Percentiles rank a stretch among this genome's conserved stretches.
phyloP scores from a whole-genome alignment of 2,888 invertebrate species.

The Mythimna loreyi region DNA sequence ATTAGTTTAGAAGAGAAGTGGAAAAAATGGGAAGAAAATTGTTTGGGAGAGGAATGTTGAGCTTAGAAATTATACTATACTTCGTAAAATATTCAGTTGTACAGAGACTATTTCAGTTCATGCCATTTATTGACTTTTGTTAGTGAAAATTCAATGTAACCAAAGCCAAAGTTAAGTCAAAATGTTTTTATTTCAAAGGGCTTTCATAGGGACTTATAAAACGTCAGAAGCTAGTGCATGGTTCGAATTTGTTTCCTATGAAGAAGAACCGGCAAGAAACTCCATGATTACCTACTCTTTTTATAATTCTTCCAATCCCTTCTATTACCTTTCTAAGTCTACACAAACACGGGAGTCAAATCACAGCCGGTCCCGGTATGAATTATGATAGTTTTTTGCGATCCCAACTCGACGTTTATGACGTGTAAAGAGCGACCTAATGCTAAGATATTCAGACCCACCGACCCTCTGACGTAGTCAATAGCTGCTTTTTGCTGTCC shows the following conservation, averaged over 20 bases:
- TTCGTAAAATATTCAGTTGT: background rate
- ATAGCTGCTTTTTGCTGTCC: slow-evolving; percentile 61
- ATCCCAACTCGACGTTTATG: slow-evolving; percentile 75
- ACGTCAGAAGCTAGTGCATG: too few relatives aligned
- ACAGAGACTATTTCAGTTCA: slow-evolving; percentile 22
- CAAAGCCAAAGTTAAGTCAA: too few relatives aligned
- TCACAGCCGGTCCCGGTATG: slow-evolving; percentile 74
- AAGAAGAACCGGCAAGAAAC: too few relatives aligned
- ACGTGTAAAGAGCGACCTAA: slow-evolving; percentile 68
- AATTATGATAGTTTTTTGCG: slow-evolving; percentile 82
- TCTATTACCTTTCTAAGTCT: slow-evolving; percentile 32
- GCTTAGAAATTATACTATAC: too few relatives aligned
- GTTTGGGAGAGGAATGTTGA: too few relatives aligned
- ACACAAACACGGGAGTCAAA: slow-evolving; percentile 64
- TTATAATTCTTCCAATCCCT: background rate
- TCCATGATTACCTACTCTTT: too few relatives aligned
- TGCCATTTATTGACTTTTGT: slow-evolving; percentile 12
- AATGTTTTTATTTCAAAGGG: too few relatives aligned
- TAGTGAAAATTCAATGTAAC: too few relatives aligned
- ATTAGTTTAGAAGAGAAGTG: too few relatives aligned
- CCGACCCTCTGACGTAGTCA: slow-evolving; percentile 65
- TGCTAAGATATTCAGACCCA: slow-evolving; percentile 64
- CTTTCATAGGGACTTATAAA: too few relatives aligned
- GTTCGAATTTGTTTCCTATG: too few relatives aligned
- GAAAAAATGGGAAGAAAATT: too few relatives aligned